Percentiles rank a stretch among this genome's conserved stretches.
Evolutionary conservation across 53 echinoderm and acorn worm species (phyloP).

Genomic region (Zoroaster sp.): DNA sequence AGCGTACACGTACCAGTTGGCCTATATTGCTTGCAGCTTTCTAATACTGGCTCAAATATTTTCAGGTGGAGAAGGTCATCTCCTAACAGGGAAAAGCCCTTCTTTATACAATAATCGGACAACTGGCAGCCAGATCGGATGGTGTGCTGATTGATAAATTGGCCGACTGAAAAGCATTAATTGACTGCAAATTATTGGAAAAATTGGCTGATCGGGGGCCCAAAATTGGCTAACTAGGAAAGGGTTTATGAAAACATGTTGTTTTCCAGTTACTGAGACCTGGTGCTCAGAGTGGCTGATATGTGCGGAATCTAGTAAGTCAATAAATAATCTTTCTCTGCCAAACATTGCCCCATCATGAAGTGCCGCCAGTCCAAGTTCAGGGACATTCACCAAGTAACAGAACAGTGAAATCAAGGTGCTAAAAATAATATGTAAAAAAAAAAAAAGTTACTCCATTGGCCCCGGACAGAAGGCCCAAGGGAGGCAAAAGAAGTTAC

Average conservation of each 20-base stretch:
- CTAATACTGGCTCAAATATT: no score
- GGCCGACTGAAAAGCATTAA: slow-evolving; percentile 17
- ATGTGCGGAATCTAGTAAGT: slow-evolving; percentile 31
- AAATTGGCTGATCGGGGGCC: slow-evolving; percentile 6
- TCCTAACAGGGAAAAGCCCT: background rate
- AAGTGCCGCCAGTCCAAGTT: background rate
- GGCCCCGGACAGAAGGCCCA: background rate
- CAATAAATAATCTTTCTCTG: slow-evolving; percentile 32
- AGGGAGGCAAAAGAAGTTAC: background rate
- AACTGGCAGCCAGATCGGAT: background rate
- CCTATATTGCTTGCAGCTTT: no score
- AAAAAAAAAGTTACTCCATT: background rate
- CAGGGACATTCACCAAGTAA: background rate
- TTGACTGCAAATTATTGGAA: background rate
- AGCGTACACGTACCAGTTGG: no score
- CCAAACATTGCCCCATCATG: background rate
- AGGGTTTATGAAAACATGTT: slow-evolving; percentile 35
- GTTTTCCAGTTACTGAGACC: background rate
- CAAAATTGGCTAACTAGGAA: slow-evolving; percentile 37
- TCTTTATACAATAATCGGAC: background rate
- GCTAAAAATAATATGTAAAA: background rate
- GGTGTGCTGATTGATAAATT: slow-evolving; percentile 14
- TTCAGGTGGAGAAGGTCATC: background rate
- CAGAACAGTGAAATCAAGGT: background rate
- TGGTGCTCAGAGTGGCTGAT: background rate